Conservation (phyloP, 1,140 invertebrate genomes). For the Atta colombica region DNA sequence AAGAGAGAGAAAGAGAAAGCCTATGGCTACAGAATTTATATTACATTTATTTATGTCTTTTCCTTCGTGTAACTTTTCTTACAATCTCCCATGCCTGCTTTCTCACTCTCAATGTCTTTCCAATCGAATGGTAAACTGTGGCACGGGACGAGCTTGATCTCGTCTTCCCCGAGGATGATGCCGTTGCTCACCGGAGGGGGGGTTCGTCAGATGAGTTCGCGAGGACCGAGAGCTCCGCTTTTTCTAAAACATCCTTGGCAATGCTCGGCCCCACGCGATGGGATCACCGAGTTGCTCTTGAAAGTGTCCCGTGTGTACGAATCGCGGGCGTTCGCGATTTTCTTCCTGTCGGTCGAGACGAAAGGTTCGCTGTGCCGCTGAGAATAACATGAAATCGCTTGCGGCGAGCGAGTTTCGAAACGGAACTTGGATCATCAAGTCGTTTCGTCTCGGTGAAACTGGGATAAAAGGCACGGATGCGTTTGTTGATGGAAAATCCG, state of each 20-base stretch:
- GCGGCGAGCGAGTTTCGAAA: neutral
- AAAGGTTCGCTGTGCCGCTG: slow-evolving; percentile 26
- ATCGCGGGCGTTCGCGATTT: slow-evolving; percentile 44
- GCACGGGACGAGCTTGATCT: slow-evolving; percentile 58
- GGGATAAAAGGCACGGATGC: slow-evolving; percentile 1
- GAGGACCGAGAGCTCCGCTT: slow-evolving; percentile 51
- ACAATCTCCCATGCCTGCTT: slow-evolving; percentile 63
- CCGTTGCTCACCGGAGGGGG: neutral
- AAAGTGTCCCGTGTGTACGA: slow-evolving; percentile 3
- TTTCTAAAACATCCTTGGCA: slow-evolving; percentile 62
- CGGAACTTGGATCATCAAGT: neutral
- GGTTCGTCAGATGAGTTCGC: slow-evolving; percentile 35
- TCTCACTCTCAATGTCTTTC: slow-evolving; percentile 39
- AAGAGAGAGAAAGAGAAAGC: slow-evolving; percentile 22
- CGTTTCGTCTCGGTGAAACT: neutral
- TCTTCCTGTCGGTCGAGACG: slow-evolving; percentile 6
- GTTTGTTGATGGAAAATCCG: neutral
- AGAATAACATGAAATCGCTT: slow-evolving; percentile 3
- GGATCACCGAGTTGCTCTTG: neutral
- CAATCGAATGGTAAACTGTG: slow-evolving; percentile 63
- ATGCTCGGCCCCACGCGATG: slow-evolving; percentile 45
- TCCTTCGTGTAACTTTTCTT: slow-evolving; percentile 76
- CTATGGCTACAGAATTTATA: slow-evolving; percentile 84
- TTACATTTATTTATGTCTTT: slow-evolving; percentile 85
- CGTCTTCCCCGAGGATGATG: slow-evolving; percentile 27